Conservation (phyloP, 2,113 vertebrate species). For the Potamarius usumacintae region DNA sequence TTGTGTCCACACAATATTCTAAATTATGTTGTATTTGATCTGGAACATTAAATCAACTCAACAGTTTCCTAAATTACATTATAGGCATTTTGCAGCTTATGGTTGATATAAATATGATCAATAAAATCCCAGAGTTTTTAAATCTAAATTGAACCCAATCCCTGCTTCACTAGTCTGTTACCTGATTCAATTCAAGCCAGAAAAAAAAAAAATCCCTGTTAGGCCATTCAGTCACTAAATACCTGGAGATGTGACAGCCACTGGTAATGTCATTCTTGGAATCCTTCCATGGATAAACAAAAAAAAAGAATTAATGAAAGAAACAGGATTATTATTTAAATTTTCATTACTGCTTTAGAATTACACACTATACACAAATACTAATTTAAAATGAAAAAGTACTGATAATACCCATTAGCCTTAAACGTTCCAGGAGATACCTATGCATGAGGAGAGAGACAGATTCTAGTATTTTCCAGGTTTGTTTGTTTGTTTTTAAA, state of each 20-base stretch:
- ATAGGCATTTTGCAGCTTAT: neutral
- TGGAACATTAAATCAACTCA: too few relatives aligned
- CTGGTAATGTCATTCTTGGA: constrained; percentile 78
- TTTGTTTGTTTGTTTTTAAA: neutral
- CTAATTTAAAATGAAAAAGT: neutral
- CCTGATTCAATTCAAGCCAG: neutral
- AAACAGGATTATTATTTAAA: neutral
- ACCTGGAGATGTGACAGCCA: constrained; percentile 84
- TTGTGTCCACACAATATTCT: too few relatives aligned
- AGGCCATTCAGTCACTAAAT: constrained; percentile 42
- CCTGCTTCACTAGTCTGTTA: neutral
- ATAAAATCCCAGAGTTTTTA: neutral
- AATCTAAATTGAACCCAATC: neutral
- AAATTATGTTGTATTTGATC: too few relatives aligned
- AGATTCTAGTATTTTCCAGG: neutral
- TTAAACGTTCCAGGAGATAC: constrained; percentile 67
- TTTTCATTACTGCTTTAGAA: neutral
- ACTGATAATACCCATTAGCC: constrained; percentile 61
- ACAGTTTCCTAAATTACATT: neutral
- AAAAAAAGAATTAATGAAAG: neutral
- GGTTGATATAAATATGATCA: neutral
- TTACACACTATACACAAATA: neutral
- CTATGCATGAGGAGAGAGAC: constrained; percentile 51
- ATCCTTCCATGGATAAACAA: constrained; percentile 57
- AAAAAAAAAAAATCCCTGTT: neutral